These are phyloP conservation scores for Diaperis boleti DNA, from an alignment of 2,888 invertebrate species.

Conservation along the genomic window DNA sequence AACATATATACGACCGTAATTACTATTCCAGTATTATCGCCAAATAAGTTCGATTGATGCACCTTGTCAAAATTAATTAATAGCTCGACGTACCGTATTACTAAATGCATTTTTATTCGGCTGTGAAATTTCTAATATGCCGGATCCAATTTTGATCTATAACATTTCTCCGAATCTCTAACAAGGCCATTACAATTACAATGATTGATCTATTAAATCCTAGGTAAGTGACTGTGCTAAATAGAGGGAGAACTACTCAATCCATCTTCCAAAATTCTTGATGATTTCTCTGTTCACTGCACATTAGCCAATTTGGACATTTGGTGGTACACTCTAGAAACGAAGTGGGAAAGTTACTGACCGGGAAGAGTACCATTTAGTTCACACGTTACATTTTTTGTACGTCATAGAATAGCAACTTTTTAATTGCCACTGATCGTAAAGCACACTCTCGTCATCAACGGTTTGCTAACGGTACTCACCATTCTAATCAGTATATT, in stretches of 20 bases:
- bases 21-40: too few species aligned
- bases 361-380: neutral
- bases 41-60: too few species aligned
- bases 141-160: too few species aligned
- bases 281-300: too few species aligned
- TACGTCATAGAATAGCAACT: neutral
- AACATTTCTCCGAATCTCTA: too few species aligned
- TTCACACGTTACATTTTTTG: slow-evolving; percentile 4
- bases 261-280: too few species aligned
- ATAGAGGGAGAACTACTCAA: too few species aligned
- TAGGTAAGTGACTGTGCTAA: too few species aligned
- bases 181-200: too few species aligned
- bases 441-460: neutral
- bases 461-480: slow-evolving; percentile 1
- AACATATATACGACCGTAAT: too few species aligned
- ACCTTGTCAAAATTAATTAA: neutral
- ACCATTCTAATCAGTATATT: slow-evolving; percentile 21
- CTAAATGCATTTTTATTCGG: neutral
- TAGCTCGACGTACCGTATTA: neutral
- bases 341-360: neutral
- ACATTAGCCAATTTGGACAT: neutral
- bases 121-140: neutral
- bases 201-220: neutral
- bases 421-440: neutral
- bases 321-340: neutral